Base-by-base conservation (phyloP, 2,797 vertebrate species). In the Phalanger gymnotis region DNA sequence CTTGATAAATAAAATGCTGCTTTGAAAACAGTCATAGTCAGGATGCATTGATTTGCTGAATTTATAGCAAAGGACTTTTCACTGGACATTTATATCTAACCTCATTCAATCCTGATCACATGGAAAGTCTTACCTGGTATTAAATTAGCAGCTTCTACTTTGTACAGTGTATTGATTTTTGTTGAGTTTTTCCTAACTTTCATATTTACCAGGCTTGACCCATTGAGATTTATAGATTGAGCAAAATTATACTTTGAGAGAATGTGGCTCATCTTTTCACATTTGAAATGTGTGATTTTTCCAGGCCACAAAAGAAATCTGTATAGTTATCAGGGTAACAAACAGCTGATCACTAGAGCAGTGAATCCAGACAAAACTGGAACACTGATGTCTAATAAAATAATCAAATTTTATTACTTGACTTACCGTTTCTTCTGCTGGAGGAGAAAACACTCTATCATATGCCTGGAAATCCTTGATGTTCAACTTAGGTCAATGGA, bases 401-500 rank as follows among this genome's bases (percentile, higher is more conserved):
- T 58, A 93, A 95, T 90, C 47, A 94, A 95, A 55, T 93, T 28
- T 94, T 57, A 73, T 93, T 96, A 95, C 56, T 94, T 95, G 52
- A 31, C 13, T 30, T 61, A 93, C 34, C 93, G 6, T 96, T 10
- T 87, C 91, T 97, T 95, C 31, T 96, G 30, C 73, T 92, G 53
- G 53, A 91, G 2, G 2, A 96, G 95, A 93, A 58, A 31, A 58
- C 52, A 81, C 53, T 94, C 56, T 94, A 89, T 95, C 14, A 93
- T 81, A 16, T 97, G 16, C 90, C 40, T 96, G 13, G 87, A 91
- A 98, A 97, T 94, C 54, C 91, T 94, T 96, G 91, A 90, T 54
- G 19, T 95, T 97, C 95, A 97, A 90, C 6, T 52, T 92, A 96
- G 93, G 93, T 96, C 57, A 97, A 98, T 53, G 51, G 92, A 92